Base-by-base conservation (phyloP, 2,797 vertebrate genomes). In the Champsocephalus gunnari region DNA sequence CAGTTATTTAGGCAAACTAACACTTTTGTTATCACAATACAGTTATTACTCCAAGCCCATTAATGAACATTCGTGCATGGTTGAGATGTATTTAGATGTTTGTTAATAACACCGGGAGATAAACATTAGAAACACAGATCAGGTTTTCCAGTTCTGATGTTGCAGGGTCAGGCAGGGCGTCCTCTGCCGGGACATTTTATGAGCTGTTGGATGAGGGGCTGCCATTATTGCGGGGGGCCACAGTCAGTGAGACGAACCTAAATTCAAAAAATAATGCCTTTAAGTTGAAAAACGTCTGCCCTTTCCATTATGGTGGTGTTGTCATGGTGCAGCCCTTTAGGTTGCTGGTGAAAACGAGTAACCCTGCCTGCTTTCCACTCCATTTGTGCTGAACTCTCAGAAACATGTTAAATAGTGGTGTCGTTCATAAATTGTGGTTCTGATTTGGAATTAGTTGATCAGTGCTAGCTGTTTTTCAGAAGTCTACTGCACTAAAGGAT, bases 271-370 rank as follows among this genome's bases (percentile, higher is more conserved):
- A 50, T 6, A 38, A 12, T 7, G 10, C 28, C 53, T 62, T 48
- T 0, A 8, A 60, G 5, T 10, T 16, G 21, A 2, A 28, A 57
- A 58, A 73, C 11, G 16, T 38, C 34, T 9, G 9, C 28, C 28
- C 4, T 19, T 17, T 38, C 12, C 14, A 12, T 58, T 7, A 19
- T 45, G 32, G 21, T 28, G 51, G 57, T 56, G 53, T n/a, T 49
- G 66, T 4, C 48, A 82, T 79, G 56, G 78, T 71, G 86, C 75
- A 91, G 90, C 88, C 89, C 91, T 91, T 88, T 77, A 69, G 55
- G 53, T 85, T 87, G 92, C 92, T 90, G 90, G 89, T 92, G 87
- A 90, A 79, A 81, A 87, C 77, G 80, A 86, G 82, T 69, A 60
- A 81, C 75, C 58, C 54, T 60, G 56, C 66, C 71, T 71, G 55